phyloP scores from a whole-genome alignment of 2,888 invertebrate genomes.

The Sialis fuliginosa region DNA sequence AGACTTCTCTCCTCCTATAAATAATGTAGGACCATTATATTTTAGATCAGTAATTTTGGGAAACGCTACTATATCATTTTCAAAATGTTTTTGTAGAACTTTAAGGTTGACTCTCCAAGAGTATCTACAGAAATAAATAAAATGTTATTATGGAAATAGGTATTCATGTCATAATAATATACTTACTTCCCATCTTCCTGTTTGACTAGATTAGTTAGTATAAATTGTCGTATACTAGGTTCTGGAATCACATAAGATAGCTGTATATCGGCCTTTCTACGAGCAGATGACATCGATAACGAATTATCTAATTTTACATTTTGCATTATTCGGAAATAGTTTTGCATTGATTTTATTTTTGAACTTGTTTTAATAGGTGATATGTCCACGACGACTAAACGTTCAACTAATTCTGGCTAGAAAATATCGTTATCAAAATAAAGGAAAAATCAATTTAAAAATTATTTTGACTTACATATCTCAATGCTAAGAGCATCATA shows the following conservation, averaged over 20 bases:
- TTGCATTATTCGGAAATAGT: slow-evolving; percentile 48
- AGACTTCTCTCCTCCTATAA: slow-evolving; percentile 71
- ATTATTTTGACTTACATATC: slow-evolving; percentile 32
- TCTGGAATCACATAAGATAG: slow-evolving; percentile 38
- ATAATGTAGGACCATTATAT: slow-evolving; percentile 56
- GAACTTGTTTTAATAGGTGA: slow-evolving; percentile 44
- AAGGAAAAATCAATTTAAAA: not conserved
- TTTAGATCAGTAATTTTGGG: slow-evolving; percentile 27
- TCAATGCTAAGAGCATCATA: slow-evolving; percentile 68
- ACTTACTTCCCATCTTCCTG: slow-evolving; percentile 18
- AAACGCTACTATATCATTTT: slow-evolving; percentile 42
- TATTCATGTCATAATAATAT: not conserved
- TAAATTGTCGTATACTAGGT: slow-evolving; percentile 49
- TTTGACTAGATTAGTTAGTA: slow-evolving; percentile 67
- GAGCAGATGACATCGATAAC: slow-evolving; percentile 49
- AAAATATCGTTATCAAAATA: slow-evolving; percentile 3
- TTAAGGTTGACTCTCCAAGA: slow-evolving; percentile 70
- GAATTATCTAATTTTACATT: slow-evolving; percentile 37
- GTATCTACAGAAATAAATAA: slow-evolving; percentile 23
- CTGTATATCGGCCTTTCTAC: slow-evolving; percentile 45
- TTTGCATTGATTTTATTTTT: slow-evolving; percentile 39
- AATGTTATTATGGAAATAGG: no score
- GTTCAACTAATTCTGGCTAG: slow-evolving; percentile 42
- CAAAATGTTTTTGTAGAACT: slow-evolving; percentile 47
- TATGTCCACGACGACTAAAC: slow-evolving; percentile 54